phyloP scores from a whole-genome alignment of 2,888 invertebrate genomes.

The Plagiodera versicolora region DNA sequence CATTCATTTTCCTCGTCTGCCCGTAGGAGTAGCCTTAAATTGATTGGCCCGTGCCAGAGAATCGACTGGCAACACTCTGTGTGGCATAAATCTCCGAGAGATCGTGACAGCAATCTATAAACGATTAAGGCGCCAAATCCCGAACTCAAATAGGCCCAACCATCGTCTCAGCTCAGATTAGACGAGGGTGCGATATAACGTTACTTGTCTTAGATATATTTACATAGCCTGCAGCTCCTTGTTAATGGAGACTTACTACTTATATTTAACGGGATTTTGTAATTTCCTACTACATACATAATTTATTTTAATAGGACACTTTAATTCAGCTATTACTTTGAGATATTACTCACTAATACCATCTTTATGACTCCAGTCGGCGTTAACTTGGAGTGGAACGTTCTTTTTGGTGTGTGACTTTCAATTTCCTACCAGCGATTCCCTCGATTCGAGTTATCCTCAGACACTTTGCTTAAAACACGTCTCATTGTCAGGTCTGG shows the following conservation, averaged over 20 bases:
- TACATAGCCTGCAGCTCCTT: slow-evolving; percentile 47
- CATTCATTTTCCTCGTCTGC: not conserved
- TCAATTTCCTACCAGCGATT: not conserved
- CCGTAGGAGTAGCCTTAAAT: not conserved
- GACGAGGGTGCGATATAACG: slow-evolving; percentile 45
- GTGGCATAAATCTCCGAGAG: slow-evolving; percentile 26
- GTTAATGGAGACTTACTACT: slow-evolving; percentile 47
- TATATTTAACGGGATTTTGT: slow-evolving; percentile 43
- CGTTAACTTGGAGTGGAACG: not conserved
- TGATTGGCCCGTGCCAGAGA: not conserved
- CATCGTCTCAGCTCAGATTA: slow-evolving; percentile 45
- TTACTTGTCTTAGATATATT: slow-evolving; percentile 41
- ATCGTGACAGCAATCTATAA: slow-evolving; percentile 44
- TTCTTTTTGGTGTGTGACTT: slow-evolving; percentile 29
- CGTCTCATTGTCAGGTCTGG: not conserved
- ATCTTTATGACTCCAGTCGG: slow-evolving; percentile 13
- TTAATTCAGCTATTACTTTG: slow-evolving; percentile 41
- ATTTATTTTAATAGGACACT: slow-evolving; percentile 43
- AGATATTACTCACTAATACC: slow-evolving; percentile 35
- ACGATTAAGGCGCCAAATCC: slow-evolving; percentile 47
- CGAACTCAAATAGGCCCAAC: slow-evolving; percentile 43
- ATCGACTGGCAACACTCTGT: slow-evolving; percentile 13
- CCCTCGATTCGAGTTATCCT: not conserved
- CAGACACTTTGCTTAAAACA: not conserved
- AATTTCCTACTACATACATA: slow-evolving; percentile 43